phyloP scores from a whole-genome alignment of 30 jellyfish, hydroid and myxozoan genomes.

The Clytia hemisphaerica region DNA sequence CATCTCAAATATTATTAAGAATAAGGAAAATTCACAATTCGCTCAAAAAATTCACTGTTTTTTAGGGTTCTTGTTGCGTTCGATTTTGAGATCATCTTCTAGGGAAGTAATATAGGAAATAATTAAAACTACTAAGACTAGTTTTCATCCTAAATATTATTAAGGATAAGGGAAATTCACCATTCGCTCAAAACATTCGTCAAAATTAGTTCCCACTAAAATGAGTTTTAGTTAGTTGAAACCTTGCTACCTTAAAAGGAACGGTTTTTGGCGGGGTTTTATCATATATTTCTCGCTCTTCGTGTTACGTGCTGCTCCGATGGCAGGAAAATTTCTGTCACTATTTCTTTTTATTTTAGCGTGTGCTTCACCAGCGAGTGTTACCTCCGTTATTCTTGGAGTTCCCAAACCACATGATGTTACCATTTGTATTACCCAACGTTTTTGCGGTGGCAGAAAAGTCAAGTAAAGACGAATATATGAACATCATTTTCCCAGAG shows the following conservation, averaged over 20 bases:
- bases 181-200: neutral
- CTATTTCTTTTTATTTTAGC: slow-evolving; percentile 23
- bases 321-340: too few species aligned
- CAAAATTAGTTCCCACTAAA: too few species aligned
- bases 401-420: slow-evolving; percentile 86
- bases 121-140: too few species aligned
- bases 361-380: slow-evolving; percentile 81
- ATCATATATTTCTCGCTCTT: too few species aligned
- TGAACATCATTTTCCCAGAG: slow-evolving; percentile 58
- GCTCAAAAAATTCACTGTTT: neutral
- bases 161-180: neutral
- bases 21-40: neutral
- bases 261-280: too few species aligned
- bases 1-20: too few species aligned
- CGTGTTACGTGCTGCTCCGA: too few species aligned
- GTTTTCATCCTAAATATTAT: too few species aligned
- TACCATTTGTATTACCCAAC: slow-evolving; percentile 81
- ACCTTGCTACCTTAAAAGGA: too few species aligned
- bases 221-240: too few species aligned
- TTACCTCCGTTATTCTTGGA: slow-evolving; percentile 86
- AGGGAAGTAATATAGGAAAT: too few species aligned
- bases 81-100: neutral
- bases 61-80: neutral
- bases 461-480: slow-evolving; percentile 61
- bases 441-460: slow-evolving; percentile 62